Evolutionary conservation across 1,140 invertebrate genomes (phyloP).

Genomic region (Amyelois transitella): DNA sequence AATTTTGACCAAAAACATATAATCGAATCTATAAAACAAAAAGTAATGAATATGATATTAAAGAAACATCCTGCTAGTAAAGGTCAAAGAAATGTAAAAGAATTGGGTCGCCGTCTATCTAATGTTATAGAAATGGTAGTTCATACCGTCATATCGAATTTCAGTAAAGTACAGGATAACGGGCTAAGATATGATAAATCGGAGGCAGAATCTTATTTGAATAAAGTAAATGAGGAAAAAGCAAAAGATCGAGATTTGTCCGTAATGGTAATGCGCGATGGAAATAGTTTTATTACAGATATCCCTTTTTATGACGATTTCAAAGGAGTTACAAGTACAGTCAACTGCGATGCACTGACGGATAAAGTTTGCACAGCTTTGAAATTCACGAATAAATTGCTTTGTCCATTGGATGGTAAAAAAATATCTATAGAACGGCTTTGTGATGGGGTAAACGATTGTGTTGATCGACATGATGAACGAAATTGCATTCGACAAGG

Average conservation of each 20-base stretch:
- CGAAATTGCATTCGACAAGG: constrained; percentile 38
- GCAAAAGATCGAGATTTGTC: too few relatives aligned
- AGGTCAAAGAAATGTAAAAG: not conserved
- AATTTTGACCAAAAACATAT: constrained; percentile 7
- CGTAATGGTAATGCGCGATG: too few relatives aligned
- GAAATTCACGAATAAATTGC: constrained; percentile 29
- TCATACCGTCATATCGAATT: not conserved
- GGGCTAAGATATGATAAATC: not conserved
- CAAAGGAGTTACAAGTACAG: not conserved
- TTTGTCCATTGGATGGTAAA: constrained; percentile 28
- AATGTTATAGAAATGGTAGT: not conserved
- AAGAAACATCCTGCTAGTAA: not conserved
- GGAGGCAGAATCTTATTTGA: too few relatives aligned
- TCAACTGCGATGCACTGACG: not conserved
- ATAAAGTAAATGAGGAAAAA: too few relatives aligned
- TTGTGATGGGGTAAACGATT: constrained; percentile 43
- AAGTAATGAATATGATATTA: constrained; percentile 6
- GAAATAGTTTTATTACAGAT: too few relatives aligned
- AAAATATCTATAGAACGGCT: constrained; percentile 32
- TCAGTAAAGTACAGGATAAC: not conserved
- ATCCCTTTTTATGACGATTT: not conserved
- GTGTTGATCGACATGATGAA: constrained; percentile 42
- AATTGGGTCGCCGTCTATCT: not conserved
- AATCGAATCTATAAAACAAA: constrained; percentile 17
- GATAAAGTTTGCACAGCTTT: constrained; percentile 29